Conservation (phyloP, 2,888 invertebrate species). For the Brachyopa scutellaris region DNA sequence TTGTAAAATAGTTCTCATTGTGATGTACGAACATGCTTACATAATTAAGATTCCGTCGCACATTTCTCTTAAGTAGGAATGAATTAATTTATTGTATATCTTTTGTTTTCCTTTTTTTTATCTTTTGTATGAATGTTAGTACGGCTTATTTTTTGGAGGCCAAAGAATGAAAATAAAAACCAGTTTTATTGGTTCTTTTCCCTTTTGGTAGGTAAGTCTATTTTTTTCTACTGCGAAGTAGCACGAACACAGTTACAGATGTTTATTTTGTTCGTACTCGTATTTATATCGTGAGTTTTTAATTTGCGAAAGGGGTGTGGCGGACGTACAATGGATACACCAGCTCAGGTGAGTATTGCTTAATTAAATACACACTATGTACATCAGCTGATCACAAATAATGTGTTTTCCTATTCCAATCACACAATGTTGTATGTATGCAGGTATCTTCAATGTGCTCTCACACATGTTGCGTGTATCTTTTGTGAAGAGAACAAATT, state of each 20-base stretch:
- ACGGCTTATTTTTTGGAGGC: slow-evolving; percentile 20
- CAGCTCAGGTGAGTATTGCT: not conserved
- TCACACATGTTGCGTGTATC: not conserved
- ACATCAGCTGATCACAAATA: slow-evolving; percentile 35
- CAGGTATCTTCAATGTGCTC: too few relatives aligned
- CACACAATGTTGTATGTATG: too few relatives aligned
- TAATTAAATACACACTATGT: not conserved
- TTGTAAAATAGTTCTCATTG: not conserved
- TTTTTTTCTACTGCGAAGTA: slow-evolving; percentile 31
- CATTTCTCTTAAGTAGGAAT: not conserved
- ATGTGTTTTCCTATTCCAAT: too few relatives aligned
- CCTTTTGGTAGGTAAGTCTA: not conserved
- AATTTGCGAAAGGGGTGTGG: slow-evolving; percentile 36
- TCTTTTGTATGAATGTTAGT: not conserved
- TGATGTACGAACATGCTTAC: not conserved
- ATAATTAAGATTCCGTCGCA: slow-evolving; percentile 5
- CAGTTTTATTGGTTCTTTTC: slow-evolving; percentile 13
- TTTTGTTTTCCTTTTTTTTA: not conserved
- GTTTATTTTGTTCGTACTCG: not conserved
- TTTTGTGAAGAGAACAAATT: not conserved
- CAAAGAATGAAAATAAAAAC: slow-evolving; percentile 19
- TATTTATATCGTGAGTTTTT: slow-evolving; percentile 4
- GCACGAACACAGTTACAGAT: not conserved
- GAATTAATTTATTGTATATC: not conserved
- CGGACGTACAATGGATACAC: not conserved